Conservation (phyloP, 23 tunicate species). For the Pegea sp. region DNA sequence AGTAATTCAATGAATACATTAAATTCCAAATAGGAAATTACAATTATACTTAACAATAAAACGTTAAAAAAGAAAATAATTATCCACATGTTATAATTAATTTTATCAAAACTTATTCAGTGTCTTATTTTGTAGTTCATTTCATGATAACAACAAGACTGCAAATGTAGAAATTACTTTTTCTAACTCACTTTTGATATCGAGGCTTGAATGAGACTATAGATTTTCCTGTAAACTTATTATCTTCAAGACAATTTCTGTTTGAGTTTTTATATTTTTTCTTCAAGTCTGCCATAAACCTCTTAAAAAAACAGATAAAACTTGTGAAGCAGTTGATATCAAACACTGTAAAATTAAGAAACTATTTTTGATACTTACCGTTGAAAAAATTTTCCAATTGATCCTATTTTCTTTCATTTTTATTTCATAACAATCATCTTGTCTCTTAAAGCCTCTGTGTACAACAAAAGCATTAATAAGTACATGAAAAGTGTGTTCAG, state of each 20-base stretch:
- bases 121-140: no score
- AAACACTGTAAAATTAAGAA: background rate
- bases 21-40: no score
- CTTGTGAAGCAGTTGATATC: background rate
- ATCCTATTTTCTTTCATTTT: constrained; percentile 57
- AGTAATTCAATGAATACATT: no score
- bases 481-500: constrained; percentile 36
- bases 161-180: no score
- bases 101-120: no score
- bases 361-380: constrained; percentile 6
- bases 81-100: no score
- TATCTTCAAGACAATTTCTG: constrained; percentile 1
- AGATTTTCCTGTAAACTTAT: constrained; percentile 7
- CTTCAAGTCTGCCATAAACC: constrained; percentile 9
- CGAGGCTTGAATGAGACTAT: constrained; percentile 11
- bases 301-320: background rate
- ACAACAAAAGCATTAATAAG: constrained; percentile 55
- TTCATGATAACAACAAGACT: no score
- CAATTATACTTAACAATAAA: no score
- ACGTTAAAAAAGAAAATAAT: no score
- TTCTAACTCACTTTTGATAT: background rate
- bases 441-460: constrained; percentile 62
- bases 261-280: constrained; percentile 8
- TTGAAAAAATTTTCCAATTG: constrained; percentile 24
- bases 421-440: constrained; percentile 20